phyloP scores from a whole-genome alignment of 2,113 vertebrate species.

The Cynocephalus volans region DNA sequence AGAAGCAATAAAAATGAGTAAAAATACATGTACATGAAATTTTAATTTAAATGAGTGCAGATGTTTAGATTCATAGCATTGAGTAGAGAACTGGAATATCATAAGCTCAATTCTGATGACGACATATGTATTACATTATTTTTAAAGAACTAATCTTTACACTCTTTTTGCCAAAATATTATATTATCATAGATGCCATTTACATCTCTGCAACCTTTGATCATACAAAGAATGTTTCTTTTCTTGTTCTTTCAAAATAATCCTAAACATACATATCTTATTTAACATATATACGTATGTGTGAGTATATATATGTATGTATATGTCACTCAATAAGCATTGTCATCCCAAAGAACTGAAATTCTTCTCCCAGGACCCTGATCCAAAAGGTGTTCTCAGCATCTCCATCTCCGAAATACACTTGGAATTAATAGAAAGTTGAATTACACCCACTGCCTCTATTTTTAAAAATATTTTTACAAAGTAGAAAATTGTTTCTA shows the following conservation, averaged over 20 bases:
- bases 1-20: neutral
- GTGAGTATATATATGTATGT: too few species aligned
- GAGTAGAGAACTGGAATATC: neutral
- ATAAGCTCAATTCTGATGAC: neutral
- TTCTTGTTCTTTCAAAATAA: constrained; percentile 1
- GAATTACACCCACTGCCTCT: constrained; percentile 57
- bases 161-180: neutral
- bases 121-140: constrained; percentile 40
- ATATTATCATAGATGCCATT: neutral
- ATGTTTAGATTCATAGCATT: neutral
- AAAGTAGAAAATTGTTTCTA: constrained; percentile 81
- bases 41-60: constrained; percentile 56
- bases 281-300: too few species aligned
- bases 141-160: constrained; percentile 25
- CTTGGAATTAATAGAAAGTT: constrained; percentile 72
- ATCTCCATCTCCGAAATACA: constrained; percentile 37
- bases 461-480: constrained; percentile 76
- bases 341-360: neutral
- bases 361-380: neutral
- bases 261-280: neutral
- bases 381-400: constrained; percentile 3
- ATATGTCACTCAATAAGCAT: neutral
- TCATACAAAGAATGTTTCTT: neutral
- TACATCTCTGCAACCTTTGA: neutral
- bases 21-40: constrained; percentile 48